Base-by-base conservation (phyloP, 2,113 vertebrate genomes). In the Dermatemys mawii region DNA sequence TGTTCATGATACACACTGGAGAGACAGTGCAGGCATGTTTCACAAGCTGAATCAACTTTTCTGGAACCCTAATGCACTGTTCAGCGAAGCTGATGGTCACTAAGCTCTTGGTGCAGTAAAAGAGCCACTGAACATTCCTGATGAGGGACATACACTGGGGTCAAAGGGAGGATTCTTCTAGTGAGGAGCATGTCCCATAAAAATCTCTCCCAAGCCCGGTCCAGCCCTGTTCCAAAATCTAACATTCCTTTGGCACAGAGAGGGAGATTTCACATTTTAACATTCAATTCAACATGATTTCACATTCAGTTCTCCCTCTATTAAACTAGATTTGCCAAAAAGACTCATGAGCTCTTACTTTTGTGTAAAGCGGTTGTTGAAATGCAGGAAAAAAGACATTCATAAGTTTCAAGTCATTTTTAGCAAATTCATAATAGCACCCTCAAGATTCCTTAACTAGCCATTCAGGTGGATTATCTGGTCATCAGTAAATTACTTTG, bases 371-470 rank as follows among this genome's bases (percentile, higher is more conserved):
- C 0, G 38, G 21, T 85, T 55, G 50, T 78, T 54, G 13, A 90
- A 91, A 91, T 1, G 5, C 49, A 91, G 60, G 44, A 87, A 22
- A 3, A 95, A 76, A 1, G 86, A 83, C 88, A 88, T 27, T 21
- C n/a, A 83, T 92, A 57, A 86, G 6, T 41, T 82, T 60, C 35
- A 75, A 84, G 3, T 49, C 27, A 2, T 26, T 13, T 93, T 86
- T 93, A 86, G 11, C 9, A 90, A 94, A 90, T 27, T 5, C n/a
- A 14, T 78, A 67, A 83, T 70, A 93, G 54, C 70, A 29, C 8
- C 90, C 88, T 94, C 22, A 51, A 87, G 54, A 83, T 7, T 94
- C 44, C 85, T 92, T 88, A 94, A 89, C 84, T n/a, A 90, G 6
- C 79, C 90, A 17, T 81, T 96, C 44, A 81, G 55, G n/a, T 78